Evolutionary conservation across 1,140 invertebrate species (phyloP).

Genomic region (Drosophila arawakana): DNA sequence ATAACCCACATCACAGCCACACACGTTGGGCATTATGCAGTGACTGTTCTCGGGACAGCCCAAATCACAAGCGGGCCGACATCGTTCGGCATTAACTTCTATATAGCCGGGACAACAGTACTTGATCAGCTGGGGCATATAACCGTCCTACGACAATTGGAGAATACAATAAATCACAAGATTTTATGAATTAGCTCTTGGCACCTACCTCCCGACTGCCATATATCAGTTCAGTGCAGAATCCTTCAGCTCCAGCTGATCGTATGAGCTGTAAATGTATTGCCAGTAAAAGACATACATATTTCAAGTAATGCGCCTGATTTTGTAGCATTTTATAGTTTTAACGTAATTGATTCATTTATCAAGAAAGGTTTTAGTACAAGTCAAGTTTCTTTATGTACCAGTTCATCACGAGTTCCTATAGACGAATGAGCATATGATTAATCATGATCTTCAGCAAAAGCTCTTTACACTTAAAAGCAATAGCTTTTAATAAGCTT

Average conservation of each 20-base stretch:
- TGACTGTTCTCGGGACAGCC: constrained; percentile 13
- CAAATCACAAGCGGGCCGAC: constrained; percentile 15
- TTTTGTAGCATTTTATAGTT: not conserved
- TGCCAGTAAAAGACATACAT: not conserved
- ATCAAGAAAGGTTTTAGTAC: too few species aligned
- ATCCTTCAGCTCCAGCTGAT: not conserved
- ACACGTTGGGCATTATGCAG: not conserved
- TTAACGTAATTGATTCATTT: too few species aligned
- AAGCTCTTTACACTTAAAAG: too few species aligned
- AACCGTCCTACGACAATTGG: not conserved
- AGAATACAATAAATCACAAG: not conserved
- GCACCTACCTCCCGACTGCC: not conserved
- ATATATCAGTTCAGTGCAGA: constrained; percentile 18
- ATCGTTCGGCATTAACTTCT: not conserved
- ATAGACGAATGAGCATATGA: too few species aligned
- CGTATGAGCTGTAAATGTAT: not conserved
- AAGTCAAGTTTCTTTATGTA: too few species aligned
- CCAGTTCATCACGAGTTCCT: too few species aligned
- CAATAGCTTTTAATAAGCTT: too few species aligned
- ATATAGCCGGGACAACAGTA: constrained; percentile 17
- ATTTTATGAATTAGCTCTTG: not conserved
- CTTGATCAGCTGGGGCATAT: not conserved
- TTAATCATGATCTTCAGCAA: too few species aligned
- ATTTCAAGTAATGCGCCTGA: not conserved
- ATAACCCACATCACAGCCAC: not conserved